These are phyloP conservation scores for Sceloporus tristichus DNA, from an alignment of 2,113 vertebrate species.

Conservation along the genomic window DNA sequence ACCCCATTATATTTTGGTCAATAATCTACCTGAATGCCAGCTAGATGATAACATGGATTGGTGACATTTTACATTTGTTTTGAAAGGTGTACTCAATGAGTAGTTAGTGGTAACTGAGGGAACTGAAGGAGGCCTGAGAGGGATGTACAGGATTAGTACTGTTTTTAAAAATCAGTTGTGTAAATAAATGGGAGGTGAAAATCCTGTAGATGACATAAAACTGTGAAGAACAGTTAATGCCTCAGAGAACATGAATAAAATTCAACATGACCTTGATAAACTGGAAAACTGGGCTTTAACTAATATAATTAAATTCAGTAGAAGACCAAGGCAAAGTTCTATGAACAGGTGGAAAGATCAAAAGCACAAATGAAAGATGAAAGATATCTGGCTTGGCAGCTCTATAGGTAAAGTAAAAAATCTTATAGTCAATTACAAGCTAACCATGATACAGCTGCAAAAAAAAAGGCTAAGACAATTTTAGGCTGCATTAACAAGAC, in stretches of 20 bases:
- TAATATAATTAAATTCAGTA: background rate
- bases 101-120: background rate
- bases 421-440: background rate
- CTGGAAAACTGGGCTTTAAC: background rate
- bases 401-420: background rate
- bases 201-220: background rate
- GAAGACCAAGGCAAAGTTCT: background rate
- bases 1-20: background rate
- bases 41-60: background rate
- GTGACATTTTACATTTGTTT: background rate
- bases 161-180: no score
- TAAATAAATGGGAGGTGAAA: no score
- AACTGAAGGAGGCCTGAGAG: background rate
- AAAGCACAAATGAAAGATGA: no score
- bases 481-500: background rate
- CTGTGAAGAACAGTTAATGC: background rate
- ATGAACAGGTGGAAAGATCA: no score
- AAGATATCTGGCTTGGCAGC: background rate
- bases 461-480: background rate
- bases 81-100: background rate
- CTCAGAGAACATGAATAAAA: conserved; percentile 1
- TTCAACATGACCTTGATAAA: background rate
- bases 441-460: conserved; percentile 1
- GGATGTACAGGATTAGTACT: no score
- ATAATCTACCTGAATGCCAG: background rate